These are phyloP conservation scores for Pelusios castaneus DNA, from an alignment of 2,113 vertebrate species.

Conservation along the genomic window DNA sequence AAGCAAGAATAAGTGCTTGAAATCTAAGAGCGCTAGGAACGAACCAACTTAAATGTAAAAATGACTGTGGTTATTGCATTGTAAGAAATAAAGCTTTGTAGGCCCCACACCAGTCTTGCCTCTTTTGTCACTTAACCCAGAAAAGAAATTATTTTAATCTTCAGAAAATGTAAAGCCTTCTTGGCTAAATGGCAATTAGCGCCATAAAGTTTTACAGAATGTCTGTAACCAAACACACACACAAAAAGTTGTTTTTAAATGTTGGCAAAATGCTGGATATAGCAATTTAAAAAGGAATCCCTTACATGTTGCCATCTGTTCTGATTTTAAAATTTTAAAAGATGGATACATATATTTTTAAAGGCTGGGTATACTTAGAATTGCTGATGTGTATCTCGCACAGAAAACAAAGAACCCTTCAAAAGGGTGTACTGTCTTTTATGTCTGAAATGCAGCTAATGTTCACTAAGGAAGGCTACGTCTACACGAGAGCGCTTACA, in stretches of 20 bases:
- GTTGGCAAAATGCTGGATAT: not conserved
- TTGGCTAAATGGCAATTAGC: constrained; percentile 9
- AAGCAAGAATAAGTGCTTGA: not conserved
- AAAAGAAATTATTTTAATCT: constrained; percentile 43
- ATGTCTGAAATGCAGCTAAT: not conserved
- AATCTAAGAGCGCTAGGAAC: constrained; percentile 42
- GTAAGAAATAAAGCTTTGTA: constrained; percentile 46
- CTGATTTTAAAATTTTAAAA: constrained; percentile 11
- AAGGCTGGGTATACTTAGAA: not conserved
- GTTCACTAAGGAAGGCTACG: not conserved
- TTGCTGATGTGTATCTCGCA: not conserved
- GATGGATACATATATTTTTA: not conserved
- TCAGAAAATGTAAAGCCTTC: constrained; percentile 26
- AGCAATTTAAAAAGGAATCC: not conserved
- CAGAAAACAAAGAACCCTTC: not conserved
- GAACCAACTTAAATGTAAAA: constrained; percentile 32
- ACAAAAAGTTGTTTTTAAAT: not conserved
- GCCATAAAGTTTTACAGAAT: not conserved
- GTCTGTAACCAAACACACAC: constrained; percentile 18
- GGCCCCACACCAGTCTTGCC: not conserved
- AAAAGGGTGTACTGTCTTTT: not conserved
- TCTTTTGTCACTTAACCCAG: constrained; percentile 43
- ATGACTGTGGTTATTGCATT: constrained; percentile 40
- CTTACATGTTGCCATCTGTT: not conserved
- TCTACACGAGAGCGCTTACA: no score